Evolutionary conservation across 2,113 vertebrate species (phyloP).

Genomic region (Tauraco erythrolophus): DNA sequence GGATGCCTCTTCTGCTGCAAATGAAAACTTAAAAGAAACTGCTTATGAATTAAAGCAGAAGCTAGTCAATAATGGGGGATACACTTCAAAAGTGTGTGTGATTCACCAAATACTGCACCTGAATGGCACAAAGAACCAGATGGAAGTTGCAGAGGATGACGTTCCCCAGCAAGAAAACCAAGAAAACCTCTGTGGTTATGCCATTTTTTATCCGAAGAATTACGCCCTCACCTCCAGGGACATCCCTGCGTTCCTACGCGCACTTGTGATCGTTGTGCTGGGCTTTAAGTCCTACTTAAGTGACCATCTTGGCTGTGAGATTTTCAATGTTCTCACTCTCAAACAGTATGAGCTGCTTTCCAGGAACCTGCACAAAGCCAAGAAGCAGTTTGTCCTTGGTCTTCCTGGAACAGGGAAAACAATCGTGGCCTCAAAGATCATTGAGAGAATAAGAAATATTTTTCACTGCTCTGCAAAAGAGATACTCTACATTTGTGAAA

Average conservation of each 20-base stretch:
- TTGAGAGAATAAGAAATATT: neutral
- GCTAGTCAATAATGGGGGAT: neutral
- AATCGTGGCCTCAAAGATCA: neutral
- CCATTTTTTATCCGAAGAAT: neutral
- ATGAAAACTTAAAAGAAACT: neutral
- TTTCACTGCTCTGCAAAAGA: neutral
- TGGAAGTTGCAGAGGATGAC: neutral
- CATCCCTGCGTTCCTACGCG: accelerated
- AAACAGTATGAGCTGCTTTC: neutral
- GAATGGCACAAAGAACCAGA: neutral
- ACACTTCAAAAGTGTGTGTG: neutral
- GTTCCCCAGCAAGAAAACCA: neutral
- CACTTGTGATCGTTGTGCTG: neutral
- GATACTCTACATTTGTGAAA: neutral
- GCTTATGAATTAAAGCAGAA: neutral
- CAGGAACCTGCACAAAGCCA: neutral
- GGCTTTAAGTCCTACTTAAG: neutral
- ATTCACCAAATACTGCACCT: neutral
- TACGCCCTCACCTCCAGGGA: neutral
- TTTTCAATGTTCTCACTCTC: neutral
- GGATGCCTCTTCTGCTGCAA: neutral
- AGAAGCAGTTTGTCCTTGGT: neutral
- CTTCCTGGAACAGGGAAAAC: neutral
- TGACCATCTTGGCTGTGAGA: neutral
- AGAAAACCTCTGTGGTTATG: accelerated